A percentile compares a stretch with the other conserved stretches of the same genome.
These are phyloP conservation scores for Melanophora roralis DNA, from an alignment of 2,888 invertebrate genomes.

Conservation along the genomic window DNA sequence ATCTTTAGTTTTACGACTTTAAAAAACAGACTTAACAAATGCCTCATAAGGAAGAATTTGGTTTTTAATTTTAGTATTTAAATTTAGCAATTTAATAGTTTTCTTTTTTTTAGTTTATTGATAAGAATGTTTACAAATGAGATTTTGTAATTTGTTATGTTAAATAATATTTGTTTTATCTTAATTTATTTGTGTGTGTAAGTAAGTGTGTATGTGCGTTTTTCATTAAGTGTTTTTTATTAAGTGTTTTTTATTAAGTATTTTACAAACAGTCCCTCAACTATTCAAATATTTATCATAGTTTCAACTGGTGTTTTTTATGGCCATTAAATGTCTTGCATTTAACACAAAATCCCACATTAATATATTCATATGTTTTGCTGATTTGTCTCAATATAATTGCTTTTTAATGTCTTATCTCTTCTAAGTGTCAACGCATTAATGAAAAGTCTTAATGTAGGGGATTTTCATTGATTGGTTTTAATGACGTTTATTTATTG, in stretches of 20 bases:
- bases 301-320: slow-evolving; percentile 56
- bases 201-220: not conserved
- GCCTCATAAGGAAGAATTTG: slow-evolving; percentile 1
- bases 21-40: not conserved
- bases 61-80: not conserved
- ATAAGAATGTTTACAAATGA: slow-evolving; percentile 10
- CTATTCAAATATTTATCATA: slow-evolving; percentile 44
- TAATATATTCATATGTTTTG: slow-evolving; percentile 72
- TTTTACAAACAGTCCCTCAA: not conserved
- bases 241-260: slow-evolving; percentile 1
- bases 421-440: slow-evolving; percentile 58
- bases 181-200: too few species aligned
- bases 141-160: slow-evolving; percentile 8
- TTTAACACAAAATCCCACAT: slow-evolving; percentile 69
- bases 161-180: too few species aligned
- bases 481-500: slow-evolving; percentile 42
- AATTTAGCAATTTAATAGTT: slow-evolving; percentile 16
- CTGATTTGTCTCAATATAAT: slow-evolving; percentile 73
- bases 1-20: not conserved
- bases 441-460: slow-evolving; percentile 51
- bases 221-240: not conserved
- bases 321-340: slow-evolving; percentile 67
- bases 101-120: not conserved
- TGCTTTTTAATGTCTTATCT: slow-evolving; percentile 74
- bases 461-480: slow-evolving; percentile 59